A percentile compares a stretch with the other conserved stretches of the same genome.
These are phyloP conservation scores for Phaedon cochleariae DNA, from an alignment of 2,888 invertebrate species.

Conservation along the genomic window DNA sequence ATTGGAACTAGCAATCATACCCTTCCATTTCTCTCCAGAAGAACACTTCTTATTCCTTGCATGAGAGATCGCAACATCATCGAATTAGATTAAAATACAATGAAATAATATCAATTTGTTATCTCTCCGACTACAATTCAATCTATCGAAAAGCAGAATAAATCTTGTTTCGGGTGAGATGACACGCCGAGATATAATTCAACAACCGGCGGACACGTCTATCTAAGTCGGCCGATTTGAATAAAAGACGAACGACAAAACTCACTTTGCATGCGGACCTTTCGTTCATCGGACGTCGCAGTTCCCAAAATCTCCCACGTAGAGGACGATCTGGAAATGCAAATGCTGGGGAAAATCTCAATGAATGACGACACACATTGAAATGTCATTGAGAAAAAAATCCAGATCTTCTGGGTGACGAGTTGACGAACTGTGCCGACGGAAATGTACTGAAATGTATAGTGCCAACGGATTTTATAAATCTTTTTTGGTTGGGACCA, in stretches of 20 bases:
- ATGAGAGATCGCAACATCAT: neutral
- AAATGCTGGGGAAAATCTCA: conserved; percentile 45
- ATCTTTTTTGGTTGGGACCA: neutral
- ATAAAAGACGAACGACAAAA: conserved; percentile 55
- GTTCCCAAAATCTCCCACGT: conserved; percentile 57
- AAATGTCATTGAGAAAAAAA: conserved; percentile 49
- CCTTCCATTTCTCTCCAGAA: neutral
- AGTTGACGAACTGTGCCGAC: conserved; percentile 50
- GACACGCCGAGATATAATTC: conserved; percentile 54
- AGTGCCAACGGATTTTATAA: neutral
- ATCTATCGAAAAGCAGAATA: conserved; percentile 55
- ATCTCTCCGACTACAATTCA: conserved; percentile 58
- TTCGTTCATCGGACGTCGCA: conserved; percentile 45
- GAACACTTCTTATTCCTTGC: neutral
- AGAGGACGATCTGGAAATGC: conserved; percentile 53
- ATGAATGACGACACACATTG: conserved; percentile 50
- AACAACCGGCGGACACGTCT: conserved; percentile 56
- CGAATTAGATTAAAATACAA: conserved; percentile 37
- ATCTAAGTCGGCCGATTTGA: conserved; percentile 56
- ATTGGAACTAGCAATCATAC: no score
- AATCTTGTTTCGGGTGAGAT: conserved; percentile 57
- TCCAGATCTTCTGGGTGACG: conserved; percentile 48
- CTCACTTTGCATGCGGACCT: conserved; percentile 54
- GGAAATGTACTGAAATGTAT: neutral
- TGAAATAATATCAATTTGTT: conserved; percentile 59